Evolutionary conservation across 1,140 invertebrate species (phyloP), one percentile per base, ranked within the genome.

Genomic region (Grapholita molesta): DNA sequence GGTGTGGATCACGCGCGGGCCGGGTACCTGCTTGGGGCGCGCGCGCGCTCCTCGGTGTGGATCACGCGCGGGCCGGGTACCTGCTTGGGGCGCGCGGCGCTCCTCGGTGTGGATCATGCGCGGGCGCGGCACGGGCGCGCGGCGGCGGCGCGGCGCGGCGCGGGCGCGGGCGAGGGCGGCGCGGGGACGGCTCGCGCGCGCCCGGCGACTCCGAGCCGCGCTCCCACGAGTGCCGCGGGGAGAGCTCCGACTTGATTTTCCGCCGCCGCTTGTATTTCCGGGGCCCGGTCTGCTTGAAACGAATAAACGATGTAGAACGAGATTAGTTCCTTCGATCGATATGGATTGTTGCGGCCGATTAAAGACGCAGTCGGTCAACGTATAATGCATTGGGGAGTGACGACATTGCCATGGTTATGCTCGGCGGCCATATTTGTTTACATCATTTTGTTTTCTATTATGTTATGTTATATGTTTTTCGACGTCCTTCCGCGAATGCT

Each of bases 191-290:
- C 38, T 35, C 30, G 8, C 75, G 74, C 3, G 78, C 71, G n/a
- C n/a, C n/a, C n/a, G 80, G 70, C 2, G 78, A 66, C 3, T 57
- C 72, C 28, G 75, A 71, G 24, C 52, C 30, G 65, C 73, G 75
- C 70, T 66, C 67, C 86, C 76, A 76, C 72, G 86, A 28, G 70
- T 77, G 74, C 77, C 68, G 68, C 86, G 89, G 55, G 86, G 93
- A 91, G 86, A 23, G 89, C 79, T 71, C 93, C 85, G 69, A 88
- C 92, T 96, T 96, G 5, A 96, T 76, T 84, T 96, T 96, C 52
- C 96, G 94, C 53, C 96, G 92, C 0, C 96, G 93, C 83, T 96
- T 96, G 76, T 97, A 97, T 76, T 96, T 97, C 0, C 96, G 92
- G 0, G 95, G 96, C 3, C 95, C 95, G 30, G 93, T 93, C 93